These are phyloP conservation scores for Drosophila pectinifera DNA, from an alignment of 1,140 invertebrate genomes.

Conservation along the genomic window DNA sequence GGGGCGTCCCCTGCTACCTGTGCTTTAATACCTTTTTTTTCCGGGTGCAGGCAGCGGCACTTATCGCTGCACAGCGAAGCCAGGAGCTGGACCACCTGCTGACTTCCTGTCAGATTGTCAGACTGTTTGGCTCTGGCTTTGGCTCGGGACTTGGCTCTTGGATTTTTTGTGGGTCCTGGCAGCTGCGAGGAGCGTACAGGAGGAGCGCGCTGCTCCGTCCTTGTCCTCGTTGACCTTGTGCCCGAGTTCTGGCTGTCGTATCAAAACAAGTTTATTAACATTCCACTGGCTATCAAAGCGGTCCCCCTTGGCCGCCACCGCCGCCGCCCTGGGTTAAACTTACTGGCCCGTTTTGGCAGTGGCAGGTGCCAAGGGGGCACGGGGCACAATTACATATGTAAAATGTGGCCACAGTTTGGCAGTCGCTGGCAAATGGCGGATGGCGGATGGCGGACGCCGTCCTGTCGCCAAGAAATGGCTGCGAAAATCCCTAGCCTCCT, in stretches of 20 bases:
- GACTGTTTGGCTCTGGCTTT: slow-evolving; percentile 27
- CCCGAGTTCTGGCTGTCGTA: slow-evolving; percentile 47
- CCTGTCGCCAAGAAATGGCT: slow-evolving; percentile 52
- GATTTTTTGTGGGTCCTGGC: not conserved
- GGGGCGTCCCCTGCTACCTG: not conserved
- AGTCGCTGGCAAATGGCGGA: slow-evolving; percentile 29
- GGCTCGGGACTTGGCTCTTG: not conserved
- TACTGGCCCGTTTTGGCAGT: not conserved
- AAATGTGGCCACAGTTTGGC: slow-evolving; percentile 49
- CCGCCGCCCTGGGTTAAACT: not conserved
- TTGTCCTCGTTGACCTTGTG: slow-evolving; percentile 76
- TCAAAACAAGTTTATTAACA: slow-evolving; percentile 81
- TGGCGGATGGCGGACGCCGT: slow-evolving; percentile 16
- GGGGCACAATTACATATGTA: slow-evolving; percentile 54
- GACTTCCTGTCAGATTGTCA: slow-evolving; percentile 50
- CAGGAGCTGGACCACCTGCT: slow-evolving; percentile 65
- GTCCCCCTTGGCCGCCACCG: not conserved
- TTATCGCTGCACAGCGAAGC: slow-evolving; percentile 18
- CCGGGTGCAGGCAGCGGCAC: slow-evolving; percentile 18
- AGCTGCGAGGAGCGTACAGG: too few relatives aligned
- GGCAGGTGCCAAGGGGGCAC: slow-evolving; percentile 24
- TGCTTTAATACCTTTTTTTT: slow-evolving; percentile 21
- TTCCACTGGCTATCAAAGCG: slow-evolving; percentile 33
- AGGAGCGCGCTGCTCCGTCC: slow-evolving; percentile 24
- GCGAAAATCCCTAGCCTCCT: slow-evolving; percentile 14